Evolutionary conservation across 2,113 vertebrate species (phyloP).

Genomic region (Pao palembangensis): DNA sequence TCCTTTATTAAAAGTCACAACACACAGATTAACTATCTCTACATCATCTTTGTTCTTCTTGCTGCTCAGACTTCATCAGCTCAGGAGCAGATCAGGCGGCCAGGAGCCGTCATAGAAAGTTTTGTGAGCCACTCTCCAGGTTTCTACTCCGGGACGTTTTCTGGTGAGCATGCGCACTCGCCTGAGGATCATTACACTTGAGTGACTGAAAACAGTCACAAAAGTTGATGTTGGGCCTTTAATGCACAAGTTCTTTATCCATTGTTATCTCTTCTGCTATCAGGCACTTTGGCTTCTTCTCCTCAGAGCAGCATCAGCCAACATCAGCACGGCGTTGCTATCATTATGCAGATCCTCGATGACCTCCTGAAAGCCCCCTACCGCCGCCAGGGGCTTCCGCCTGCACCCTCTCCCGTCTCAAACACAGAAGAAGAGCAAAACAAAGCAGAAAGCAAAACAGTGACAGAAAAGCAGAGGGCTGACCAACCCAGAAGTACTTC

Average conservation of each 20-base stretch:
- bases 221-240: background rate
- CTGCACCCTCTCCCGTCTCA: slow-evolving; percentile 75
- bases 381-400: slow-evolving; percentile 84
- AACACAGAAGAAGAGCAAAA: slow-evolving; percentile 36
- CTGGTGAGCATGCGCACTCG: slow-evolving; percentile 66
- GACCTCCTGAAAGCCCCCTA: slow-evolving; percentile 88
- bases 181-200: background rate
- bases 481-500: slow-evolving; percentile 7
- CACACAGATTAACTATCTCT: background rate
- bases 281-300: slow-evolving; percentile 88
- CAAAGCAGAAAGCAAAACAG: slow-evolving; percentile 8
- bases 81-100: slow-evolving; percentile 62
- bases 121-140: slow-evolving; percentile 92
- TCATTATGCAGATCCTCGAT: slow-evolving; percentile 92
- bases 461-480: background rate
- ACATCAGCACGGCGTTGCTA: slow-evolving; percentile 82
- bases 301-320: slow-evolving; percentile 82
- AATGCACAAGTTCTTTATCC: background rate
- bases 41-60: background rate
- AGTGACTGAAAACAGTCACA: background rate
- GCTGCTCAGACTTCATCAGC: slow-evolving; percentile 1
- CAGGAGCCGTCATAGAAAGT: slow-evolving; percentile 91
- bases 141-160: slow-evolving; percentile 93
- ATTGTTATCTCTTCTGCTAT: rapidly evolving
- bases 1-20: background rate